Conservation (phyloP, 2,888 invertebrate species). For the Hybos culiciformis region DNA sequence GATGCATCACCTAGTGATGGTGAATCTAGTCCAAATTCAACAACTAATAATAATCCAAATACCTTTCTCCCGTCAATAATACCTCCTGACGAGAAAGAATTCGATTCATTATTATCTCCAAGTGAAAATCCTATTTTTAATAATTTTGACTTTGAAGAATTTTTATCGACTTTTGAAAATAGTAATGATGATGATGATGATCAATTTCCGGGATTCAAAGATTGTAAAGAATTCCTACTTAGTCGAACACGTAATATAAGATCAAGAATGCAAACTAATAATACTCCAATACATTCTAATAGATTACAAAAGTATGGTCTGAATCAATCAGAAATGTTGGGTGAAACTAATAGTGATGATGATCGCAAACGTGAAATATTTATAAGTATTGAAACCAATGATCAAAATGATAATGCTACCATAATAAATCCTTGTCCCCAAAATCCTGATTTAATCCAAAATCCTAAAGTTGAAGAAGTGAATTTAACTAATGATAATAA, state of each 20-base stretch:
- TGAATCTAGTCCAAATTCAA: not conserved
- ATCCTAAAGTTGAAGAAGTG: slow-evolving; percentile 28
- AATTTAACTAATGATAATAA: slow-evolving; percentile 29
- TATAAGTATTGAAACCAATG: slow-evolving; percentile 33
- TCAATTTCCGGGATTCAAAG: slow-evolving; percentile 37
- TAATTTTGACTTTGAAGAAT: slow-evolving; percentile 49
- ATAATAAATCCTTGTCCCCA: slow-evolving; percentile 23
- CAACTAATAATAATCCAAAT: not conserved
- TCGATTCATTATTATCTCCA: slow-evolving; percentile 21
- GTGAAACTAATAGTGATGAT: not conserved
- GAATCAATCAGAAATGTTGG: slow-evolving; percentile 1
- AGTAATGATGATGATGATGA: slow-evolving; percentile 38
- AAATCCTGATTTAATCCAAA: slow-evolving; percentile 17
- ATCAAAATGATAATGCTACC: slow-evolving; percentile 24
- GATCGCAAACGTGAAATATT: slow-evolving; percentile 27
- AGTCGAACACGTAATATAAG: slow-evolving; percentile 28
- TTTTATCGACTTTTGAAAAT: slow-evolving; percentile 50
- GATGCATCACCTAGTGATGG: slow-evolving; percentile 27
- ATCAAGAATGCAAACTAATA: slow-evolving; percentile 21
- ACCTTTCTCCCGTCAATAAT: not conserved
- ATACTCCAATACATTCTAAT: not conserved
- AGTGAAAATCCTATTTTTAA: slow-evolving; percentile 42
- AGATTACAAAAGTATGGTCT: slow-evolving; percentile 2
- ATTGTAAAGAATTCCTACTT: slow-evolving; percentile 33
- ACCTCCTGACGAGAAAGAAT: slow-evolving; percentile 23